Evolutionary conservation across 1,140 invertebrate genomes (phyloP).

Genomic region (Bombus confusus): DNA sequence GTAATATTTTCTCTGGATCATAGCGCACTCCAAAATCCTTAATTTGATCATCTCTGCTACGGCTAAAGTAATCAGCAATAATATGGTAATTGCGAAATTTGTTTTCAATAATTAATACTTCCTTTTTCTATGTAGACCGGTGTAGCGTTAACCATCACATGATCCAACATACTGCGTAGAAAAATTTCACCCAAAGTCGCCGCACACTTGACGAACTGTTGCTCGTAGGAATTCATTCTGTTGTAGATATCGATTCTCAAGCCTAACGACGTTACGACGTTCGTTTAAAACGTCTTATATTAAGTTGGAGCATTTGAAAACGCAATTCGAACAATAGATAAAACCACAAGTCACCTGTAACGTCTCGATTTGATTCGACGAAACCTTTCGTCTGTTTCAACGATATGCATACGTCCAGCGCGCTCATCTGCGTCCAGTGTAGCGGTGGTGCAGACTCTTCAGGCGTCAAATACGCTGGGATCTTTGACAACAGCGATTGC

Average conservation of each 20-base stretch:
- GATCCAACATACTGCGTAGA: conserved; percentile 80
- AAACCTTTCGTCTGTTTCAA: background rate
- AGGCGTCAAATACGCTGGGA: conserved; percentile 48
- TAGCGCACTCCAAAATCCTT: conserved; percentile 83
- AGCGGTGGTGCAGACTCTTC: conserved; percentile 53
- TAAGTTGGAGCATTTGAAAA: background rate
- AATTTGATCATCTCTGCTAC: conserved; percentile 82
- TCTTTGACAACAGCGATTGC: conserved; percentile 10
- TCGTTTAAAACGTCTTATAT: background rate
- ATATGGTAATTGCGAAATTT: background rate
- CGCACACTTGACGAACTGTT: conserved; percentile 84
- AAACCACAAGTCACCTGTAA: conserved; percentile 28
- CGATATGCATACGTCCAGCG: conserved; percentile 36
- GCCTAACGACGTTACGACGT: conserved; percentile 11
- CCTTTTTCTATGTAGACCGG: conserved; percentile 79
- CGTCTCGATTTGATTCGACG: conserved; percentile 3
- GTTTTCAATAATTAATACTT: conserved; percentile 39
- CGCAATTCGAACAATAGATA: background rate
- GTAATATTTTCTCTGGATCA: conserved; percentile 73
- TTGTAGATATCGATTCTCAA: conserved; percentile 51
- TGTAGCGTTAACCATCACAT: conserved; percentile 78
- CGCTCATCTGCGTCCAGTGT: conserved; percentile 49
- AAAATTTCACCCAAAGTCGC: conserved; percentile 84
- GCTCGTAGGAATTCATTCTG: conserved; percentile 81
- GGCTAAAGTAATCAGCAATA: conserved; percentile 70